A percentile compares a stretch with the other conserved stretches of the same genome.
Conservation (phyloP, 2,888 invertebrate genomes). For the Hedya salicella region DNA sequence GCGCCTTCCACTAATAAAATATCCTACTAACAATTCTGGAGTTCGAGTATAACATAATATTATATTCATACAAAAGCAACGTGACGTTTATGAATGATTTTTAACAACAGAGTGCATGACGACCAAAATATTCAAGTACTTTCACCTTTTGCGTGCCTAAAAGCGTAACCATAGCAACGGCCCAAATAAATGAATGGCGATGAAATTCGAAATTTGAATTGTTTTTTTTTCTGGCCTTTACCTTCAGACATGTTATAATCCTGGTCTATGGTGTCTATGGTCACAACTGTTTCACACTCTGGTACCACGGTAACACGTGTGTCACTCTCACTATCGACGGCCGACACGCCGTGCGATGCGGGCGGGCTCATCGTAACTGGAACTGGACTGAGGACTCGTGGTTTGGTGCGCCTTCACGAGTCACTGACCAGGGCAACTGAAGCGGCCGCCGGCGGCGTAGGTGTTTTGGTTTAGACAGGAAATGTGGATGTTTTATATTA, state of each 20-base stretch:
- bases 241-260: conserved; percentile 38
- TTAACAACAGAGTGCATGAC: neutral
- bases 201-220: neutral
- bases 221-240: conserved; percentile 2
- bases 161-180: conserved; percentile 22
- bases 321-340: neutral
- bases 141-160: conserved; percentile 26
- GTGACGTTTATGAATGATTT: neutral
- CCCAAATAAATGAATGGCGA: conserved; percentile 6
- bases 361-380: conserved; percentile 55
- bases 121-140: neutral
- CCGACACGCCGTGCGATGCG: conserved; percentile 47
- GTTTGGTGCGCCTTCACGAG: neutral
- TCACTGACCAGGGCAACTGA: conserved; percentile 3
- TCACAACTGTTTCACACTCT: conserved; percentile 29
- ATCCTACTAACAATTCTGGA: too few relatives aligned
- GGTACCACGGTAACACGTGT: conserved; percentile 1
- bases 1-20: too few relatives aligned
- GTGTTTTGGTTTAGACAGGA: conserved; percentile 18
- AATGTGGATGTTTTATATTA: conserved; percentile 5
- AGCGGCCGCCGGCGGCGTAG: neutral
- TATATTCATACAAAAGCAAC: neutral
- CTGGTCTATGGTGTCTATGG: conserved; percentile 32
- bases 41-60: too few relatives aligned
- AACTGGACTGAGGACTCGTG: neutral